Evolutionary conservation across 2,888 invertebrate genomes (phyloP).

Genomic region (Sarcophaga variegata): DNA sequence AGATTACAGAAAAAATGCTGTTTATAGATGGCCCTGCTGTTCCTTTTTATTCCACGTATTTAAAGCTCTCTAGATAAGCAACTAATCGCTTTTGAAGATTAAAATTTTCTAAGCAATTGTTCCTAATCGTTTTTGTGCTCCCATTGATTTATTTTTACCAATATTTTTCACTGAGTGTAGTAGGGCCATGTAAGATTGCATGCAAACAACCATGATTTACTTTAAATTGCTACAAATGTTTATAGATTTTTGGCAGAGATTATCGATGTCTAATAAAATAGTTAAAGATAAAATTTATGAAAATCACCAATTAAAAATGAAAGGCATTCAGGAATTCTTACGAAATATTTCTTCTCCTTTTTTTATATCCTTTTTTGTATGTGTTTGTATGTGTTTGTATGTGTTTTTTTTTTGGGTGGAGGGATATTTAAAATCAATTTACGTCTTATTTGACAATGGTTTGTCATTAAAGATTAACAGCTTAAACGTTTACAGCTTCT

Average conservation of each 20-base stretch:
- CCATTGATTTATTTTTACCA: too few relatives aligned
- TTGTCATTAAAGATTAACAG: constrained; percentile 70
- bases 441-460: constrained; percentile 70
- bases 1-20: too few relatives aligned
- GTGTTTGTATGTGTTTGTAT: too few relatives aligned
- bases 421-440: constrained; percentile 68
- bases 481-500: constrained; percentile 72
- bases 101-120: too few relatives aligned
- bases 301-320: not conserved
- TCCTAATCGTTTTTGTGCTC: too few relatives aligned
- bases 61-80: too few relatives aligned
- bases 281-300: not conserved
- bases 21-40: too few relatives aligned
- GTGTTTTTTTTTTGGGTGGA: not conserved
- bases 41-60: too few relatives aligned
- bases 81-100: too few relatives aligned
- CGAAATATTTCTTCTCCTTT: too few relatives aligned
- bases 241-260: constrained; percentile 8
- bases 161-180: constrained; percentile 1
- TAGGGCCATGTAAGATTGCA: not conserved
- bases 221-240: constrained; percentile 55
- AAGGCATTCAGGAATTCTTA: not conserved
- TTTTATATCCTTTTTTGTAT: not conserved
- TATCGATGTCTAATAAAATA: constrained; percentile 35
- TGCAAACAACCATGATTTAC: constrained; percentile 39